Base-by-base conservation (phyloP, 2,888 invertebrate genomes). In the Entomobrya proxima region DNA sequence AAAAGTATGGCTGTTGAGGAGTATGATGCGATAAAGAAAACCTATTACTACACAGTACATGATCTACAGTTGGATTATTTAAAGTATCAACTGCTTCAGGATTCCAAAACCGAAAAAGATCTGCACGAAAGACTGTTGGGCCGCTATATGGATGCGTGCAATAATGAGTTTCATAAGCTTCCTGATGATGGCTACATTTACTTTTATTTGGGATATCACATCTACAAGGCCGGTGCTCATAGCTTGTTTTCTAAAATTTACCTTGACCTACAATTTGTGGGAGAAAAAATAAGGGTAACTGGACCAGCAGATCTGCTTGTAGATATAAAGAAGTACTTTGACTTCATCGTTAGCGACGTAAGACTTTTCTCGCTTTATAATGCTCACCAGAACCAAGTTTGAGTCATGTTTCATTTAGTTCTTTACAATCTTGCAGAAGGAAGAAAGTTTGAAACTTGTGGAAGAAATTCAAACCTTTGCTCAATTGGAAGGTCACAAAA, bases 141-240 rank as follows among this genome's bases (percentile, higher is more conserved):
- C 18, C 93, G 93, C 77, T 95, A 95, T 90, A 91, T 92, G 15
- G 92, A 92, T 86, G 92, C 91, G 21, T 93, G 93, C 64, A 91
- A 92, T 0, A 91, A 92, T 7, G 93, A 93, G 89, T 93, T 93
- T 32, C 92, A 94, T 0, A 93, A 94, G 83, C 93, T 96, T 21
- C 94, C 94, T 0, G 93, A 95, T 87, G 95, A 96, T 91, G 95
- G 95, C 69, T 96, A 96, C 90, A 95, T 95, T 90, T 94, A 94
- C 13, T 95, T 94, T 44, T 95, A 95, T 90, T 93, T 96, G 74
- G 95, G 95, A 0, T 94, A 95, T 90, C 96, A 96, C 91, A 92
- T 96, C 84, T 92, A 93, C 84, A 92, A 93, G 88, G 94, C 95
- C 1, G 91, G 92, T 35, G 69, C 82, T 35, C 83, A 83, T 44